phyloP scores from a whole-genome alignment of 2,113 vertebrate species.

The Polypterus senegalus region DNA sequence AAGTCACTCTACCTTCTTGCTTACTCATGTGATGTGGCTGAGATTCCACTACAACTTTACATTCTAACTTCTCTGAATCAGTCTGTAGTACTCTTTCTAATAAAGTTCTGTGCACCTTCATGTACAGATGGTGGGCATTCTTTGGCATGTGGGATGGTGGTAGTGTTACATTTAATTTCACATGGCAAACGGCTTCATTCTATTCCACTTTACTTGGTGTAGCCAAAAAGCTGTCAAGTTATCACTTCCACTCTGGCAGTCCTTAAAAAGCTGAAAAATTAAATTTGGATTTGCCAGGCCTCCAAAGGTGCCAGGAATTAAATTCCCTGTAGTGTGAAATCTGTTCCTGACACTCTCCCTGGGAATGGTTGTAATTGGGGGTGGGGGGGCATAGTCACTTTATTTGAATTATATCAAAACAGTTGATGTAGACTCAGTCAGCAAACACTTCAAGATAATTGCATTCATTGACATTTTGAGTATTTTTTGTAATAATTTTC shows the following conservation, averaged over 20 bases:
- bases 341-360: not conserved
- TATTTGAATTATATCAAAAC: no score
- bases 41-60: no score
- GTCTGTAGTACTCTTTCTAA: no score
- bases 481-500: no score
- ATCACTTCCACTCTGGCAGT: slow-evolving; percentile 9
- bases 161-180: slow-evolving; percentile 18
- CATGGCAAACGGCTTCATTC: slow-evolving; percentile 21
- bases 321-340: slow-evolving; percentile 11
- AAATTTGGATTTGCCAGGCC: slow-evolving; percentile 1
- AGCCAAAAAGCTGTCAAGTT: slow-evolving; percentile 20
- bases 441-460: no score
- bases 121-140: slow-evolving; percentile 38
- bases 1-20: no score
- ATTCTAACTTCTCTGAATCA: no score
- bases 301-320: slow-evolving; percentile 4
- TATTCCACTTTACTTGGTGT: slow-evolving; percentile 20
- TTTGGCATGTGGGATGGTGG: slow-evolving; percentile 22
- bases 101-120: slow-evolving; percentile 24
- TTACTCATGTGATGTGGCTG: no score
- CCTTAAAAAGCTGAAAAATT: slow-evolving; percentile 11
- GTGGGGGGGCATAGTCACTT: no score
- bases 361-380: no score
- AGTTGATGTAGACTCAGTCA: no score
- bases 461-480: no score